A percentile compares a stretch with the other conserved stretches of the same genome.
Conservation (phyloP, 1,140 invertebrate genomes). For the Scaptomyza graminum region DNA sequence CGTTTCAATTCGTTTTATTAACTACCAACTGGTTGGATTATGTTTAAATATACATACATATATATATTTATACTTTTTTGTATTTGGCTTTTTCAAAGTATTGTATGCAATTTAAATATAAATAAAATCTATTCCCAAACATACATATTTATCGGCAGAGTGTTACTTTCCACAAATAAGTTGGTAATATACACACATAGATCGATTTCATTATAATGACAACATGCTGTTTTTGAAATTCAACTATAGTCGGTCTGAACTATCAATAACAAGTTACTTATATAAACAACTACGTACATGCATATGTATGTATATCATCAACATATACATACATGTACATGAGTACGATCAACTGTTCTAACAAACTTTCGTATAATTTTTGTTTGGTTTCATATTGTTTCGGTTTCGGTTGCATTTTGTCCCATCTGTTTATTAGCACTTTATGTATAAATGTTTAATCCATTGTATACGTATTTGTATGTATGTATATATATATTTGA, state of each 20-base stretch:
- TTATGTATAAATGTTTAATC: constrained; percentile 45
- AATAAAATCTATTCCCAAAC: constrained; percentile 68
- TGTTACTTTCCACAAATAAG: constrained; percentile 14
- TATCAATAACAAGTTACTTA: constrained; percentile 75
- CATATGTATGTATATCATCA: constrained; percentile 26
- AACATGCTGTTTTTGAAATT: constrained; percentile 17
- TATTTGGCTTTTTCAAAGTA: constrained; percentile 65
- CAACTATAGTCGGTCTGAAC: constrained; percentile 40
- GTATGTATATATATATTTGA: constrained; percentile 45
- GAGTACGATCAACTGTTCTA: constrained; percentile 56
- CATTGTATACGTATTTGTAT: constrained; percentile 36
- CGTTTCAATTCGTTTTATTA: constrained; percentile 60
- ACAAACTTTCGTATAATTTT: constrained; percentile 71
- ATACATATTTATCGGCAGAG: constrained; percentile 16
- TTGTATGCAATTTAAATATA: constrained; percentile 63
- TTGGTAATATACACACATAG: constrained; percentile 15
- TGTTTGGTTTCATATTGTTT: constrained; percentile 55
- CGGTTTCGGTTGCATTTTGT: constrained; percentile 38
- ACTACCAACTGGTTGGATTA: constrained; percentile 76
- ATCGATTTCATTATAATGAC: constrained; percentile 1
- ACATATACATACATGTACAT: constrained; percentile 1
- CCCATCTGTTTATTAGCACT: constrained; percentile 52
- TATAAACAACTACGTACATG: constrained; percentile 50
- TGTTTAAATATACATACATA: constrained; percentile 56
- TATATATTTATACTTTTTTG: constrained; percentile 49